phyloP scores from a whole-genome alignment of 2,888 invertebrate species.

The Trilocha varians region DNA sequence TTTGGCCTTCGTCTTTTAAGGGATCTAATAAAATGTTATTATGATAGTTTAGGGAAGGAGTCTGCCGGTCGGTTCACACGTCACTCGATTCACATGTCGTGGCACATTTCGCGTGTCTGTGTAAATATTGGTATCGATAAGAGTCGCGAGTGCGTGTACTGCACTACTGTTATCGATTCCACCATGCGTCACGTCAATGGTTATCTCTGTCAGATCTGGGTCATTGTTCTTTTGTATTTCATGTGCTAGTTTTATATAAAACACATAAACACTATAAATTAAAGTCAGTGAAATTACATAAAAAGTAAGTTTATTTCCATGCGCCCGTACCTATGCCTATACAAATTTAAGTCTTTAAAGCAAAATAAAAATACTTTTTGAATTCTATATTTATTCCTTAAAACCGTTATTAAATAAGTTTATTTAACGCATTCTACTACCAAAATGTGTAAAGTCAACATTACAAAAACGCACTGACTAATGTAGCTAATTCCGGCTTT shows the following conservation, averaged over 20 bases:
- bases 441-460: background rate
- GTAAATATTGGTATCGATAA: conserved; percentile 64
- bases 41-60: conserved; percentile 11
- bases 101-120: conserved; percentile 35
- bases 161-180: conserved; percentile 67
- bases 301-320: no score
- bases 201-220: conserved; percentile 68
- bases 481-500: background rate
- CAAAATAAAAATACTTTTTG: no score
- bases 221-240: conserved; percentile 69
- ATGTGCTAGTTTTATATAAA: conserved; percentile 15
- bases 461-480: background rate
- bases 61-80: conserved; percentile 41
- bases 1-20: conserved; percentile 38
- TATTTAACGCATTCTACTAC: no score
- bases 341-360: no score
- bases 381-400: no score
- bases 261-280: no score
- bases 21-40: conserved; percentile 48
- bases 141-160: conserved; percentile 56
- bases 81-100: conserved; percentile 47
- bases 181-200: conserved; percentile 68
- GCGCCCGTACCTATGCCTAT: no score
- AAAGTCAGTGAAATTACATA: no score
- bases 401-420: no score